Conservation (phyloP, 2,888 invertebrate species). For the Brassicogethes aeneus region DNA sequence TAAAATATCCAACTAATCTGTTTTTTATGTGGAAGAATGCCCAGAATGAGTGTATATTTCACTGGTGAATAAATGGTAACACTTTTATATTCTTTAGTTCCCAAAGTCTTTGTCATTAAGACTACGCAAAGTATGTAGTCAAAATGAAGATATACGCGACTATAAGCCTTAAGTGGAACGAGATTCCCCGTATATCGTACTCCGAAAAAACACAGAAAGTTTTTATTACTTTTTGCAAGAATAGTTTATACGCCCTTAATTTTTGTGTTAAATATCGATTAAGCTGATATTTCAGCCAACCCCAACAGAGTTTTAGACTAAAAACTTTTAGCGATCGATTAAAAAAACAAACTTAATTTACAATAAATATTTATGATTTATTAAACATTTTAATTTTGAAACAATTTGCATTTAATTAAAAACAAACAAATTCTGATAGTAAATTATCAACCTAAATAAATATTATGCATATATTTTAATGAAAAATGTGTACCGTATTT, state of each 20-base stretch:
- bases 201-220: slow-evolving; percentile 18
- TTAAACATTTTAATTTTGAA: no score
- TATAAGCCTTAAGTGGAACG: neutral
- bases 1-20: neutral
- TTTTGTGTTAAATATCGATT: neutral
- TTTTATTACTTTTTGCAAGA: slow-evolving; percentile 17
- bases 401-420: no score
- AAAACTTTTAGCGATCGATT: no score
- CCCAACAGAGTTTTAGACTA: no score
- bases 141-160: neutral
- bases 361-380: no score
- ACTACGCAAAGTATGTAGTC: neutral
- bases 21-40: neutral
- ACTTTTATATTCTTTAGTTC: neutral
- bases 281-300: neutral
- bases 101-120: slow-evolving; percentile 1
- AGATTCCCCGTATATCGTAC: neutral
- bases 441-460: no score
- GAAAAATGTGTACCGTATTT: no score
- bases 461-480: no score
- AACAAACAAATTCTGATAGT: no score
- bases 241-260: neutral
- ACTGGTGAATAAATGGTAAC: neutral
- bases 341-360: no score
- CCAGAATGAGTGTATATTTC: neutral